These are phyloP conservation scores for Julus scanicus DNA, from an alignment of 2,888 invertebrate genomes.

Conservation along the genomic window DNA sequence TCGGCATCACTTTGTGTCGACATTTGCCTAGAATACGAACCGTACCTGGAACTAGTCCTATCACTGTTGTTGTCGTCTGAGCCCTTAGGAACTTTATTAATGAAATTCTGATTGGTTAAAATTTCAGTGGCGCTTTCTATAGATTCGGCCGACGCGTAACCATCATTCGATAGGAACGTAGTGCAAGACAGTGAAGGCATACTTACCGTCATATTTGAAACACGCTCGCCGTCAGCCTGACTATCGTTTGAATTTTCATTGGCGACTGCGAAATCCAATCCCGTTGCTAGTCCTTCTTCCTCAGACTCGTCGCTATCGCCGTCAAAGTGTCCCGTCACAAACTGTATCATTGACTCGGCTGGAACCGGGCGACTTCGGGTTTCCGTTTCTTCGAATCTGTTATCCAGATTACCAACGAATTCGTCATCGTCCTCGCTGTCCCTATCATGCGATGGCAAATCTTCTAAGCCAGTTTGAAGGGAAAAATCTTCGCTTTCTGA, in stretches of 20 bases:
- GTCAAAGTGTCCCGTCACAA: slow-evolving; percentile 60
- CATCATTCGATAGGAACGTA: background rate
- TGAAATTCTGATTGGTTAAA: slow-evolving; percentile 7
- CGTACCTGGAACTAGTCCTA: background rate
- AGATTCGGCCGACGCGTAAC: background rate
- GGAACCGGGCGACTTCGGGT: background rate
- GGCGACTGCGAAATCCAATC: background rate
- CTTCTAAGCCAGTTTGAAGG: slow-evolving; percentile 57
- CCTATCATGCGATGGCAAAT: slow-evolving; percentile 59
- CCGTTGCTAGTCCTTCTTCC: slow-evolving; percentile 48
- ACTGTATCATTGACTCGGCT: slow-evolving; percentile 58
- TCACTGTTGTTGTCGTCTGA: slow-evolving; percentile 10
- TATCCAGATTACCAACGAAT: background rate
- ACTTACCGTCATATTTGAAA: background rate
- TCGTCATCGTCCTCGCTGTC: slow-evolving; percentile 58
- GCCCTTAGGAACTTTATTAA: background rate
- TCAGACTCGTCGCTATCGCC: slow-evolving; percentile 64
- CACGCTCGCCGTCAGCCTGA: background rate
- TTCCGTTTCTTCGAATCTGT: background rate
- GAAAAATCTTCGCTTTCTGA: slow-evolving; percentile 57
- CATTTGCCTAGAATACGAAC: slow-evolving; percentile 36
- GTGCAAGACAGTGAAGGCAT: background rate
- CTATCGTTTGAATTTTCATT: slow-evolving; percentile 9
- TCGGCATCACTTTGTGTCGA: slow-evolving; percentile 56
- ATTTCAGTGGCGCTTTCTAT: background rate